Base-by-base conservation (phyloP, 2,797 vertebrate species). In the Taenioides sp. region DNA sequence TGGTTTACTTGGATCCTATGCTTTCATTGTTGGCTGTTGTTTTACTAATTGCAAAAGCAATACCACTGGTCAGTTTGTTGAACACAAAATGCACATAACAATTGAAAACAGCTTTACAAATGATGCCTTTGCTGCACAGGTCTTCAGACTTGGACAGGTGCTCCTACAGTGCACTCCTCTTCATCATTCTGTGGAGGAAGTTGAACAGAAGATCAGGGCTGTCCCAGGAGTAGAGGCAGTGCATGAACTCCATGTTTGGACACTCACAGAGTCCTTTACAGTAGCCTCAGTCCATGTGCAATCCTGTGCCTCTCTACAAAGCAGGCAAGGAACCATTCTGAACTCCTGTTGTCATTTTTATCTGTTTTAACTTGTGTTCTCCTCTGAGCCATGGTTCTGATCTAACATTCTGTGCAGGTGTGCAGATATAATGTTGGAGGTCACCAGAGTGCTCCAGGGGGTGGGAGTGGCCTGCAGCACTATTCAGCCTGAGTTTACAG, bases 171-270 rank as follows among this genome's bases (percentile, higher is more conserved):
- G 86, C 17, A 47, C 80, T 23, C 94, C 93, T 23, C 74, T 86
- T 16, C 83, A 86, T 16, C 27, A 94, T 4, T 80, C 66, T 31
- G 73, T 86, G 6, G 77, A 79, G 17, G 87, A 92, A 20, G 76
- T 95, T 5, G 58, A 54, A 1, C 43, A 40, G 22, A 86, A 73
- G 77, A 91, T 95, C 2, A 50, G 65, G 0, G 62, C 71, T 0
- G 79, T 95, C 37, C 87, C 89, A 0, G 93, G 94, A 3, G 94
- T 95, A 31, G 72, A 85, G 71, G 85, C 84, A 0, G 80, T 94
- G 64, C 94, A 95, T 17, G 91, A 95, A 62, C 91, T 95, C 28
- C 94, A 95, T 12, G 54, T 94, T 70, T 95, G 94, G 94, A 90
- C 94, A 84, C 70, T 94, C 43, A 86, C 75, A 0, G 92, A 91